Percentiles rank a stretch among this genome's conserved stretches.
These are phyloP conservation scores for Gnathonemus longibarbis DNA, from an alignment of 2,113 vertebrate species.

Conservation along the genomic window DNA sequence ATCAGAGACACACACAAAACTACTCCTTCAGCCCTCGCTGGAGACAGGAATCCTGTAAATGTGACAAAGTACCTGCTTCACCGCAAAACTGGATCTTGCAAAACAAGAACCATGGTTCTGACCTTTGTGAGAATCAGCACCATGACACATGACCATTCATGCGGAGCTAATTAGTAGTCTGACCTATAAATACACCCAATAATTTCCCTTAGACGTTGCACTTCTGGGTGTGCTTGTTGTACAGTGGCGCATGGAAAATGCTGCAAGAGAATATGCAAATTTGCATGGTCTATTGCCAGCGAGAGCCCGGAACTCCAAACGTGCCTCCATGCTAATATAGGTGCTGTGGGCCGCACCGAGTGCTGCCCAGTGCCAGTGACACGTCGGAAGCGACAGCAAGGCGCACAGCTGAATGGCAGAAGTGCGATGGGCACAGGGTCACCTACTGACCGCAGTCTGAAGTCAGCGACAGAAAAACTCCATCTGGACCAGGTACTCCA, in stretches of 20 bases:
- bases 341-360: not conserved
- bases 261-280: not conserved
- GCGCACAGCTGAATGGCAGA: too few species aligned
- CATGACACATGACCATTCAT: not conserved
- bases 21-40: not conserved
- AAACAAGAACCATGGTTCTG: not conserved
- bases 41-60: not conserved
- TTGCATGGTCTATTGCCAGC: not conserved
- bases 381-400: too few species aligned
- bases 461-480: not conserved
- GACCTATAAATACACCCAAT: not conserved
- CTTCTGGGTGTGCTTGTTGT: not conserved
- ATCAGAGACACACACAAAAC: not conserved
- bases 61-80: not conserved
- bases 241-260: not conserved
- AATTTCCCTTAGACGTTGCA: not conserved
- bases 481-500: not conserved
- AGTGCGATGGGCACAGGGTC: not conserved
- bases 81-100: not conserved
- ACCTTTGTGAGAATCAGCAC: not conserved
- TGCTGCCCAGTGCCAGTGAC: not conserved
- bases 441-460: not conserved
- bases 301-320: not conserved
- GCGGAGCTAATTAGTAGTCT: too few species aligned
- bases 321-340: not conserved